Evolutionary conservation across 2,113 vertebrate species (phyloP), one percentile per base, ranked within the genome.

Genomic region (Copsychus sechellarum): DNA sequence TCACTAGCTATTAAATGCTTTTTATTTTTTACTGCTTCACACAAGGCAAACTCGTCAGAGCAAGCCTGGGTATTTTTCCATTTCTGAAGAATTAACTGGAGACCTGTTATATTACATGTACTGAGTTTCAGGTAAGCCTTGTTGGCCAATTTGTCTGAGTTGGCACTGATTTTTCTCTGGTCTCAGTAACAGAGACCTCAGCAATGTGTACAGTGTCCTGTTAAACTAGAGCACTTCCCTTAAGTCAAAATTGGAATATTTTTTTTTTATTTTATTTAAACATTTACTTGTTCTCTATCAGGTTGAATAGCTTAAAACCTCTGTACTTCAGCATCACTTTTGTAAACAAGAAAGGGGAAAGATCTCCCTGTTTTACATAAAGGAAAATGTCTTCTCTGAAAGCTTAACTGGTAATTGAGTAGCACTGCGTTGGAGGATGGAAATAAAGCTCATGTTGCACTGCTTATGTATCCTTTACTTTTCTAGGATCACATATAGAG

Each of bases 371-470:
- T 50, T 89, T 76, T 84, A 51, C 53, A 31, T 56, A 48, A n/a
- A 92, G 56, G 70, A 66, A 88, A 84, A 61, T 51, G 70, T 96
- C 48, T 91, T 90, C 58, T 96, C 78, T 70, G 82, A 83, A 95
- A 74, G 25, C 72, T 93, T 56, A 78, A 83, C 74, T 94, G 90
- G 85, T 93, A 81, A 90, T 64, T 36, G 29, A 86, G 88, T 92
- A 90, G 94, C 90, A 90, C 92, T 95, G 90, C 67, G 33, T 83
- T 16, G 24, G 92, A 82, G 95, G 74, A 66, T 87, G 84, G 94
- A 73, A 95, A 96, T 96, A 96, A 97, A 96, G 90, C 92, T 94
- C 86, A 78, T 86, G 80, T 94, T 94, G 95, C 94, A 96, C 96
- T 92, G 92, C 77, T 11, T 54, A 20, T 31, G 92, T 89, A 94